Evolutionary conservation across 1,140 invertebrate species (phyloP).

Genomic region (Pseudomyrmex sp.): DNA sequence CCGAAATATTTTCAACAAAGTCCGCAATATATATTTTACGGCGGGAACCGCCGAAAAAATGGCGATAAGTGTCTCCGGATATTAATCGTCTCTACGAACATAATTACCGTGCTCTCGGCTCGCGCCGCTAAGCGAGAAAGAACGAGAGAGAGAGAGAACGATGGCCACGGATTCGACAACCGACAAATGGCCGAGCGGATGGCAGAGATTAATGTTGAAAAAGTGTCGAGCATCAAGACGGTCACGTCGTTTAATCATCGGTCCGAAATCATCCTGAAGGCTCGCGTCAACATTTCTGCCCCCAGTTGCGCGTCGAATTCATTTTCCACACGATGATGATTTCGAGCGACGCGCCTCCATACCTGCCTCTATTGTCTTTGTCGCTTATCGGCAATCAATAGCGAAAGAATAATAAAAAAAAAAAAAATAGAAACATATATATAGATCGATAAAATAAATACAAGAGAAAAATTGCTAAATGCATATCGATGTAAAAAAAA

Average conservation of each 20-base stretch:
- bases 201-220: constrained; percentile 75
- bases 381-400: constrained; percentile 24
- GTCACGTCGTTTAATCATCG: constrained; percentile 70
- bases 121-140: constrained; percentile 6
- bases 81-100: constrained; percentile 65
- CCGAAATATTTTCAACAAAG: constrained; percentile 29
- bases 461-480: not conserved
- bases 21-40: constrained; percentile 48
- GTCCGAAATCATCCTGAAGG: constrained; percentile 59
- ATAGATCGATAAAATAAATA: not conserved
- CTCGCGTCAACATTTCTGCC: constrained; percentile 56
- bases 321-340: constrained; percentile 49
- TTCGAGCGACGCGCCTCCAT: not conserved
- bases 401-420: not conserved
- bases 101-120: constrained; percentile 69
- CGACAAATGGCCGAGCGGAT: constrained; percentile 68
- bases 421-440: not conserved
- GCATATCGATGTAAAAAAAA: not conserved
- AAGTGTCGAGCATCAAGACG: constrained; percentile 65
- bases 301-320: constrained; percentile 53
- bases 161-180: constrained; percentile 70
- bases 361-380: constrained; percentile 33
- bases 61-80: constrained; percentile 62
- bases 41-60: constrained; percentile 60
- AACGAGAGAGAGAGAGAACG: constrained; percentile 54